A percentile compares a stretch with the other conserved stretches of the same genome.
Conservation (phyloP, 1,140 invertebrate species). For the Orussus abietinus region DNA sequence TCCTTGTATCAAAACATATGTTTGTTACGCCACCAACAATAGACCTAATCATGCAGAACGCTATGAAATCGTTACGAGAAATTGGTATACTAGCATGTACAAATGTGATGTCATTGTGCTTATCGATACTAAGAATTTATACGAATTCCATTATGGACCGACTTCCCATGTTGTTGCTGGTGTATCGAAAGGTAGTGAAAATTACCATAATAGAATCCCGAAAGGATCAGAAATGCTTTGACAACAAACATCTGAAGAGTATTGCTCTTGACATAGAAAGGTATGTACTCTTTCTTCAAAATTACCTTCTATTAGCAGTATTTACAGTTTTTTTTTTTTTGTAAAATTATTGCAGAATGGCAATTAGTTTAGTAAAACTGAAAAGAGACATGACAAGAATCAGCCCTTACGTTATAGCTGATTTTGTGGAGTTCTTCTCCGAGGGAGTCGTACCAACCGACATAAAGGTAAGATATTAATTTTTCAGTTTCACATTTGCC, state of each 20-base stretch:
- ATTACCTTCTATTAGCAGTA: no score
- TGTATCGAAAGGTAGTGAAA: constrained; percentile 25
- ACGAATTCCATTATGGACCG: constrained; percentile 26
- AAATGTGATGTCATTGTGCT: constrained; percentile 20
- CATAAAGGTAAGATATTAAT: constrained; percentile 48
- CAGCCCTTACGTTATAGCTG: constrained; percentile 44
- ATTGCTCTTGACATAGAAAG: constrained; percentile 30
- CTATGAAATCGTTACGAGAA: constrained; percentile 3
- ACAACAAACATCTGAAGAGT: constrained; percentile 17
- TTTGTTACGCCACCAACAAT: constrained; percentile 1
- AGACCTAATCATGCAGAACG: constrained; percentile 3
- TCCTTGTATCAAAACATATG: not conserved
- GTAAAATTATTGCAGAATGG: constrained; percentile 25
- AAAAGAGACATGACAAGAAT: constrained; percentile 44
- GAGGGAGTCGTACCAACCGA: constrained; percentile 36
- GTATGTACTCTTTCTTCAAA: constrained; percentile 25
- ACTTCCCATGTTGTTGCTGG: constrained; percentile 27
- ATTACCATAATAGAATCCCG: constrained; percentile 24
- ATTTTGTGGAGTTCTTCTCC: constrained; percentile 47
- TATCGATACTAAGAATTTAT: constrained; percentile 23
- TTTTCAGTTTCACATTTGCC: no score
- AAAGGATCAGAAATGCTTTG: constrained; percentile 12
- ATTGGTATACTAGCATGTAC: constrained; percentile 11
- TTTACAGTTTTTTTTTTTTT: no score
- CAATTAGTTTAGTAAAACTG: constrained; percentile 33